Evolutionary conservation across 2,797 vertebrate species (phyloP), one percentile per base, ranked within the genome.

Genomic region (Carcharodon carcharias): DNA sequence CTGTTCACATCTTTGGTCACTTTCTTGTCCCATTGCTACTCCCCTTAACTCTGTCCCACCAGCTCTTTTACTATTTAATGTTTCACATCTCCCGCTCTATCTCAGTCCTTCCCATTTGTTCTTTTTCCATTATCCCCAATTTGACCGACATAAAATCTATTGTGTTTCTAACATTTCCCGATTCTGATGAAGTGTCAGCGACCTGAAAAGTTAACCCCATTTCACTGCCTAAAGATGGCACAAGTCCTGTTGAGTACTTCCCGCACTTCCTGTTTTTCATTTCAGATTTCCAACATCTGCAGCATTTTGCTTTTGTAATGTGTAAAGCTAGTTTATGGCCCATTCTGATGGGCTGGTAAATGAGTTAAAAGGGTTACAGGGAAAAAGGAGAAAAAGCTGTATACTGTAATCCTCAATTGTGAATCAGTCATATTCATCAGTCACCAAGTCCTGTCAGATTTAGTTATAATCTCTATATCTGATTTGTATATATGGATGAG

Each of bases 401-500:
- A n/a, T 35, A 67, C 9, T 93, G 8, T 93, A 69, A 95, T 23
- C 7, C 58, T 67, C 28, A 14, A 91, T 16, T 91, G 26, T 0
- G 3, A 63, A 93, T 95, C 96, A 97, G 63, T 61, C 23, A 63
- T 96, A 96, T 0, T 96, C 26, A 91, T 69, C 92, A 65, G 1
- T 50, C 45, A 50, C 45, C 45, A 82, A 97, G 96, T 96, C 71
- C 5, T 35, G 96, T 87, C 96, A 96, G 67, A 35, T 97, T 89
- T 77, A 69, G 0, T 67, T 69, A 18, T 31, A 14, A 31, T 35
- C 56, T 58, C 56, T 35, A 56, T 16, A 73, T 73, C 8, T 56
- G 50, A 18, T 35, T 95, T 31, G 50, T 73, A 8, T 69, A 12
- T 95, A 40, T 56, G 28, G 50, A 3, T 95, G 5, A 14, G 63